Base-by-base conservation (phyloP, 2,113 vertebrate genomes). In the Gymnocephalus cernua region DNA sequence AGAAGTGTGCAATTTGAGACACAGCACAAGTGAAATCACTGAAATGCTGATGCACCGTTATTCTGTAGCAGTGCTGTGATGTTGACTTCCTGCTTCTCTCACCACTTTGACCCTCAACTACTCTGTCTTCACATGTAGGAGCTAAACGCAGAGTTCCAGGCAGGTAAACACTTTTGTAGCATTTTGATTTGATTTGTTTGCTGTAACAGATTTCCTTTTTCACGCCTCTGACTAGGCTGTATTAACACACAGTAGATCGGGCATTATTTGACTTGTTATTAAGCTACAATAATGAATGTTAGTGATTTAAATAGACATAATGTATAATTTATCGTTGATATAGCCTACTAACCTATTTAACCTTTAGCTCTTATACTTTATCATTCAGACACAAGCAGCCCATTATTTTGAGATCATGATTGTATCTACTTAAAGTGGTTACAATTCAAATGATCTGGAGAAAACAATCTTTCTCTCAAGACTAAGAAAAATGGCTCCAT, bases 111-210 rank as follows among this genome's bases (percentile, higher is more conserved):
- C 79, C 73, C 85, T 80, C 57, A 87, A 90, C 65, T 91, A 45
- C 86, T 92, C 59, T 95, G 89, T 94, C 94, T 94, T 93, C 93
- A 94, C 88, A 88, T 89, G 78, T 91, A 99, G 98, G 97, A 96
- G 85, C 90, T 97, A 91, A 96, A 96, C 47, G 92, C 95, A 84
- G 94, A 95, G 85, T 85, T 86, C 78, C 82, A 89, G 84, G 65
- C 91, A 98, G 97, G 98, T 99, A 97, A 94, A 87, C 29, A 76
- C 41, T 21, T 53, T 35, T 62, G 19, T 15, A 59, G 15, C 66
- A 74, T 58, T 32, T 48, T 50, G 35, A 12, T 57, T 16, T 77
- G 54, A 32, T 74, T 19, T 72, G 23, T 45, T 1, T 47, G n/a
- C 3, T 16, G 6, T 71, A 13, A 19, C 21, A 44, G 3, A 21